phyloP scores from a whole-genome alignment of 2,888 invertebrate species.

The Andrena camellia region DNA sequence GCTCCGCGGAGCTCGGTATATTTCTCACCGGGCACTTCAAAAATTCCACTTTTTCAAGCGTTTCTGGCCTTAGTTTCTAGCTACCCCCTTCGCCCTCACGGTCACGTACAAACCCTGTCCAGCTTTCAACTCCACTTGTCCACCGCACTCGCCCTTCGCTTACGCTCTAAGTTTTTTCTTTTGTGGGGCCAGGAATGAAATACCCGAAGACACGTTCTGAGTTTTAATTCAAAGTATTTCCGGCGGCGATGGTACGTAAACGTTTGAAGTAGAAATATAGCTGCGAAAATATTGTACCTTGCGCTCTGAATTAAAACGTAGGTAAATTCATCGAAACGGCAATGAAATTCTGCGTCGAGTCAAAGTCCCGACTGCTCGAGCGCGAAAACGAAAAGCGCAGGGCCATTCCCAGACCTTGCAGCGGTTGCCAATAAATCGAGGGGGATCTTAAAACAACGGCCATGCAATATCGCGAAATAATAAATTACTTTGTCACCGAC shows the following conservation, averaged over 20 bases:
- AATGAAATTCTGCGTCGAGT: not conserved
- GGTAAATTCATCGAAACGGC: too few species aligned
- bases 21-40: slow-evolving; percentile 15
- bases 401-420: not conserved
- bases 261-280: not conserved
- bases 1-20: not conserved
- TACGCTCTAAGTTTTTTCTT: not conserved
- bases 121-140: slow-evolving; percentile 21
- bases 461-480: slow-evolving; percentile 34
- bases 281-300: too few species aligned
- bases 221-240: not conserved
- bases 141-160: slow-evolving; percentile 11
- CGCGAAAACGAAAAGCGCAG: not conserved
- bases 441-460: slow-evolving; percentile 41
- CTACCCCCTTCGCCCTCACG: not conserved
- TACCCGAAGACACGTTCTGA: not conserved
- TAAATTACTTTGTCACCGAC: slow-evolving; percentile 46
- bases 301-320: too few species aligned
- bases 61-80: slow-evolving; percentile 1
- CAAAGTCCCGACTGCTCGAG: not conserved
- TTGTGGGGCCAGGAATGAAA: not conserved
- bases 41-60: slow-evolving; percentile 31
- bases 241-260: not conserved
- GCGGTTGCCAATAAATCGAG: slow-evolving; percentile 28
- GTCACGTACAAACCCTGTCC: slow-evolving; percentile 33